Conservation (phyloP, 2,888 invertebrate species). For the Coelogynopora nodosa region DNA sequence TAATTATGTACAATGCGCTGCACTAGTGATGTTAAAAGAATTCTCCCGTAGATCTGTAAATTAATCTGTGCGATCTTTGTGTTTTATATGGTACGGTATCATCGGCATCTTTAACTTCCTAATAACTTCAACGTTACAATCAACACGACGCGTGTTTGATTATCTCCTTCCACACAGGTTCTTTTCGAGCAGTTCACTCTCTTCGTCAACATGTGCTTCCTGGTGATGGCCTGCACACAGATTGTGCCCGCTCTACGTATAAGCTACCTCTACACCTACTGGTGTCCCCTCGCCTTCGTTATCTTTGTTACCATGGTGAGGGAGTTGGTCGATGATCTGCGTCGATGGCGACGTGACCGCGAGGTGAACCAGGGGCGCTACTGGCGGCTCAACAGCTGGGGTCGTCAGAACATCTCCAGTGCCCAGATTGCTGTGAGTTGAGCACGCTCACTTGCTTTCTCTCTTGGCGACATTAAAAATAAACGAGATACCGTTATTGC, state of each 20-base stretch:
- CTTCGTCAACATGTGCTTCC: slow-evolving; percentile 94
- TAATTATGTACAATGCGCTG: too few relatives aligned
- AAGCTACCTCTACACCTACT: slow-evolving; percentile 96
- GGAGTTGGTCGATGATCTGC: slow-evolving; percentile 91
- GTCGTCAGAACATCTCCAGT: slow-evolving; percentile 74
- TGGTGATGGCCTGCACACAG: slow-evolving; percentile 94
- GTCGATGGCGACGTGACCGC: slow-evolving; percentile 84
- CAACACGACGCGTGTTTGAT: too few relatives aligned
- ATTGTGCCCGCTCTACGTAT: slow-evolving; percentile 93
- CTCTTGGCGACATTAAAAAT: too few relatives aligned
- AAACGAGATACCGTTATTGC: too few relatives aligned
- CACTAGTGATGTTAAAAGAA: too few relatives aligned
- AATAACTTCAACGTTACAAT: too few relatives aligned
- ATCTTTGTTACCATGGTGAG: slow-evolving; percentile 88
- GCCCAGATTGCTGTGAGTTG: slow-evolving; percentile 66
- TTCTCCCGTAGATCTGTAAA: too few relatives aligned
- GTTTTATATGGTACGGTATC: too few relatives aligned
- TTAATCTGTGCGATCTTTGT: too few relatives aligned
- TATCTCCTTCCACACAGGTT: slow-evolving; percentile 67
- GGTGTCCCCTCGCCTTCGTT: slow-evolving; percentile 96
- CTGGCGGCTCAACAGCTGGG: slow-evolving; percentile 70
- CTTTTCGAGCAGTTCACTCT: slow-evolving; percentile 97
- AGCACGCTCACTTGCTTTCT: too few relatives aligned
- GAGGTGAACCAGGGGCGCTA: slow-evolving; percentile 93
- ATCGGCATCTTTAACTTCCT: too few relatives aligned